Conservation (phyloP, 30 jellyfish, hydroid and myxozoan species). For the Hydractinia echinata region DNA sequence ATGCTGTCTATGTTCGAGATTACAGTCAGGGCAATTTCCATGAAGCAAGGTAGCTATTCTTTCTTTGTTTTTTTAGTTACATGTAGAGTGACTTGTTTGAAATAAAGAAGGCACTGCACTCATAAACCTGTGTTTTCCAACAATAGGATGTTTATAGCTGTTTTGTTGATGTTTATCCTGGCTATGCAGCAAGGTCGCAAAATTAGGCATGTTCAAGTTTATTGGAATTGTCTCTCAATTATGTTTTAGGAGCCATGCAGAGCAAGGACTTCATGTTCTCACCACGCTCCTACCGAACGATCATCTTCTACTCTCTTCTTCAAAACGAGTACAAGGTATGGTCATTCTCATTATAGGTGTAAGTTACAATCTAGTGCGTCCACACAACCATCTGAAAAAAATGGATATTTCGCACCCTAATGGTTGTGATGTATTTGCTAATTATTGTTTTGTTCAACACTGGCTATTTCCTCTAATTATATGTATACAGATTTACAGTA, state of each 20-base stretch:
- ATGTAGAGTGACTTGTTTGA: neutral
- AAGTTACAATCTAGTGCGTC: neutral
- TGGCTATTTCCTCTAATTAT: too few species aligned
- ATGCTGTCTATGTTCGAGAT: conserved; percentile 85
- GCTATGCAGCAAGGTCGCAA: too few species aligned
- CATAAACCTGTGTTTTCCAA: too few species aligned
- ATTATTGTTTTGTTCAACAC: too few species aligned
- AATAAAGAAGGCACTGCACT: neutral
- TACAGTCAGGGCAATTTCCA: conserved; percentile 77
- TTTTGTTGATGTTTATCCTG: too few species aligned
- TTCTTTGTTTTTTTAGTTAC: neutral
- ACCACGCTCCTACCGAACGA: conserved; percentile 61
- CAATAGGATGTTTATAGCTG: too few species aligned
- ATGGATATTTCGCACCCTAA: too few species aligned
- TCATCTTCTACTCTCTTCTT: conserved; percentile 78
- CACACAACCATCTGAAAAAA: too few species aligned
- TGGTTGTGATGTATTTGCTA: too few species aligned
- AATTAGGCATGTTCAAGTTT: neutral
- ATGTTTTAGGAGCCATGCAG: conserved; percentile 72
- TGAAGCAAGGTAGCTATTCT: conserved; percentile 58
- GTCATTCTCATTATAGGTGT: neutral
- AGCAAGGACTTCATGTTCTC: conserved; percentile 54
- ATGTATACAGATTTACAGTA: too few species aligned
- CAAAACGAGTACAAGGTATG: conserved; percentile 85
- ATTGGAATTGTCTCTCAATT: neutral